Percentiles rank a stretch among this genome's conserved stretches.
Evolutionary conservation across 1,140 invertebrate species (phyloP).

Genomic region (Bombus picipes): DNA sequence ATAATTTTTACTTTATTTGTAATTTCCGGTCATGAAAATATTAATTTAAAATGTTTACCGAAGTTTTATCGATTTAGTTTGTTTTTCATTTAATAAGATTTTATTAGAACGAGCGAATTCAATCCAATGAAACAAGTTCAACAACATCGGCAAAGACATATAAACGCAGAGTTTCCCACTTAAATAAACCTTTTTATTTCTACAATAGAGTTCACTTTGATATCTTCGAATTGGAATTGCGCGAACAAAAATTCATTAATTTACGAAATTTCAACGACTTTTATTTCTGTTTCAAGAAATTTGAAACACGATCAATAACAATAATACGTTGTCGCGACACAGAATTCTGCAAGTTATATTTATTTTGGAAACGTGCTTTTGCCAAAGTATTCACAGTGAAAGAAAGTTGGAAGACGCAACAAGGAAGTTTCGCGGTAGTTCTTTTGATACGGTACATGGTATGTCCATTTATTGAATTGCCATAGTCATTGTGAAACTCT

Average conservation of each 20-base stretch:
- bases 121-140: not conserved
- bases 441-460: constrained; percentile 11
- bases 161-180: not conserved
- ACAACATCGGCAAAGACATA: not conserved
- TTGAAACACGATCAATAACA: not conserved
- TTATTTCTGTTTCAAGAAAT: not conserved
- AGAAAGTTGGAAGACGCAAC: not conserved
- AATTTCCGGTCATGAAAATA: no score
- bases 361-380: not conserved
- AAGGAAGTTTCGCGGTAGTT: not conserved
- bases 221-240: not conserved
- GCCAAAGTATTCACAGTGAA: not conserved
- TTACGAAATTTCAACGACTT: not conserved
- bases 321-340: not conserved
- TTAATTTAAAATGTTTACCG: no score
- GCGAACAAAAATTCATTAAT: not conserved
- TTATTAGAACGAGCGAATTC: not conserved
- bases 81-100: not conserved
- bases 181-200: not conserved
- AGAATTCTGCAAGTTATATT: not conserved
- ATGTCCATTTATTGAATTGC: constrained; percentile 38
- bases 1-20: no score
- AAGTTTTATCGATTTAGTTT: no score
- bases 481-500: constrained; percentile 8
- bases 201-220: not conserved